phyloP scores from a whole-genome alignment of 2,113 vertebrate genomes.

The Microcebus jonahi region DNA sequence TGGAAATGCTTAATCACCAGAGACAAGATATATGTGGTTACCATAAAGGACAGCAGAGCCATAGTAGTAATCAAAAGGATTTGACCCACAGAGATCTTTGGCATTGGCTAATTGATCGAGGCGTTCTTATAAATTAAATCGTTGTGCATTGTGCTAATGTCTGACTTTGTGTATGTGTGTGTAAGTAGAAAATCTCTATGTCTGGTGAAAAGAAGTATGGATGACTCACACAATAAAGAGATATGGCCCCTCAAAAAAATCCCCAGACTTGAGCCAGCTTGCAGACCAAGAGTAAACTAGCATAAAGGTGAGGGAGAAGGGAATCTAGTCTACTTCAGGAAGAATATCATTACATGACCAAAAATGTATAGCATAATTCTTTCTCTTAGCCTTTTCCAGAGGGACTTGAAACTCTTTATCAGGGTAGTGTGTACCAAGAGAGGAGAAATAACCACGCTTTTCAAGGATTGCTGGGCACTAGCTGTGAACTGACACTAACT shows the following conservation, averaged over 20 bases:
- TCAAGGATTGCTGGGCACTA: not conserved
- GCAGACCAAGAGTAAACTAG: not conserved
- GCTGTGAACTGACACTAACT: not conserved
- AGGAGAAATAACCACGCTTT: not conserved
- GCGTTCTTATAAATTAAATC: slow-evolving; percentile 21
- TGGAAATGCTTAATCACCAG: slow-evolving; percentile 50
- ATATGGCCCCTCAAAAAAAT: not conserved
- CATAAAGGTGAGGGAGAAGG: not conserved
- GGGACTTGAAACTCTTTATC: not conserved
- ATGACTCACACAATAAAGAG: not conserved
- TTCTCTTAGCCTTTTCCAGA: not conserved
- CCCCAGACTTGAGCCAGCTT: not conserved
- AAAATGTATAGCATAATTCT: not conserved
- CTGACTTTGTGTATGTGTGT: not conserved
- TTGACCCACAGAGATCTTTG: slow-evolving; percentile 56
- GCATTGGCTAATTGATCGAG: slow-evolving; percentile 37
- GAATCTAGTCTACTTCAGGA: not conserved
- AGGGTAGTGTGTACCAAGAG: not conserved
- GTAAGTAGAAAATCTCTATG: not conserved
- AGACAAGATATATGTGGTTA: slow-evolving; percentile 7
- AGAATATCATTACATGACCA: not conserved
- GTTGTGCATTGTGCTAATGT: not conserved
- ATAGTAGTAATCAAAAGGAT: not conserved
- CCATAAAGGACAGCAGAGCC: not conserved
- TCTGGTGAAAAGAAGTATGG: not conserved